Evolutionary conservation across 1,140 invertebrate genomes (phyloP), one percentile per base, ranked within the genome.

Genomic region (Chironomus striatipennis): DNA sequence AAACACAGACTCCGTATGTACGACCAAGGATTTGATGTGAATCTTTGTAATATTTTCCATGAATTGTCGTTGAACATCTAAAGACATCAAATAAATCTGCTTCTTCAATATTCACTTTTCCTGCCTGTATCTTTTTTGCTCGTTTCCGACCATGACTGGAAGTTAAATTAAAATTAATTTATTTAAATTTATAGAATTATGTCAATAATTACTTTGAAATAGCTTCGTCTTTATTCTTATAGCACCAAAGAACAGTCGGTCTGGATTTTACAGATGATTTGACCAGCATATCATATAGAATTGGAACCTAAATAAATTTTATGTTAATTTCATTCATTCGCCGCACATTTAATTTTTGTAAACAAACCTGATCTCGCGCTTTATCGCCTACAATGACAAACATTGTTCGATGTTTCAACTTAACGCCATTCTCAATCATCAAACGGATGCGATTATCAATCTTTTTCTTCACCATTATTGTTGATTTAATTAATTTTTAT

Each of bases 31-130:
- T 98, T 79, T 96, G 96, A 81, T 99, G 96, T 8, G 97, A 98
- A 83, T 99, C 97, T 3, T 90, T 90, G 83, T 99, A 99, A 84
- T 99, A 99, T 83, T 96, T 93, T 78, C 98, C 99, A 75, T 97
- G 88, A 79, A 99, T 99, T 76, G 96, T 93, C 1, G 98, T 99
- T 1, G 97, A 95, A 0, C 96, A 91, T 74, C 98, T 87, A 83
- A 99, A 99, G 18, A 97, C 84, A 84, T 99, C 97, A 87, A 99
- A 99, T 0, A 97, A 89, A 83, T 99, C 96, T 79, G 98, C 96
- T 82, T 98, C 95, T 78, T 98, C 93, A 0, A 98, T 87, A 79
- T 95, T 92, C 21, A 97, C 80, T 81, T 95, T 95, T 1, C 96
- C 96, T 73, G 90, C 88, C 81, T 92, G 90, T 15, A 96, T 91